phyloP scores from a whole-genome alignment of 2,797 vertebrate genomes.

The Podarcis siculus region DNA sequence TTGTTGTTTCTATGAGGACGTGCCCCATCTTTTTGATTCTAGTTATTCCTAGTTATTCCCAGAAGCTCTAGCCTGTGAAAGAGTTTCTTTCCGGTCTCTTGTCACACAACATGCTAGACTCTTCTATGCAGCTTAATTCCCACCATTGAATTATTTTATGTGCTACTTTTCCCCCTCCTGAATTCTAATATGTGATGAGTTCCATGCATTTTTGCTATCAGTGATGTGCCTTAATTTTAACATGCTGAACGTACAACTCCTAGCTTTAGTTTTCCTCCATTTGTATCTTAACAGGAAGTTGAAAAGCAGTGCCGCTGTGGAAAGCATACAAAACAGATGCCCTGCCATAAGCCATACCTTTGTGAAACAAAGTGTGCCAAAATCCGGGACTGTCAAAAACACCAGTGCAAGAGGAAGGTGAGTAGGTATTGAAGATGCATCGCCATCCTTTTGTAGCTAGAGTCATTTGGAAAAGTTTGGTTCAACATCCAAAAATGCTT shows the following conservation, averaged over 20 bases:
- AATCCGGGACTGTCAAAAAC: conserved; percentile 89
- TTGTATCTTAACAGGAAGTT: conserved; percentile 84
- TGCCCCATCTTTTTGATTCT: background rate
- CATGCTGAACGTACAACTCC: background rate
- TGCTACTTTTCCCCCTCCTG: background rate
- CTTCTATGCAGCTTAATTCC: background rate
- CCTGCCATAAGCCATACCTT: conserved; percentile 92
- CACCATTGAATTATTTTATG: background rate
- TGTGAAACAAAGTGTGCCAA: conserved; percentile 93
- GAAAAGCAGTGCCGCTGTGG: conserved; percentile 95
- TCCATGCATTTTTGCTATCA: background rate
- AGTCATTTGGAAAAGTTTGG: background rate
- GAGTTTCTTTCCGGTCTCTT: background rate
- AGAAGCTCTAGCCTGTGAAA: background rate
- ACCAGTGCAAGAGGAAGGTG: conserved; percentile 93
- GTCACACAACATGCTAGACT: background rate
- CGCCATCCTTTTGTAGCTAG: background rate
- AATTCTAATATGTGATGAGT: background rate
- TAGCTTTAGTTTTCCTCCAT: background rate
- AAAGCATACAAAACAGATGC: conserved; percentile 86
- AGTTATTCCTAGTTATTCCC: background rate
- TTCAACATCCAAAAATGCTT: background rate
- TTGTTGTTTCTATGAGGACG: background rate
- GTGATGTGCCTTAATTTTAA: background rate
- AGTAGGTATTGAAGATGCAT: conserved; percentile 54